Evolutionary conservation across 1,140 invertebrate genomes (phyloP), one percentile per base, ranked within the genome.

Genomic region (Nomia melanderi): DNA sequence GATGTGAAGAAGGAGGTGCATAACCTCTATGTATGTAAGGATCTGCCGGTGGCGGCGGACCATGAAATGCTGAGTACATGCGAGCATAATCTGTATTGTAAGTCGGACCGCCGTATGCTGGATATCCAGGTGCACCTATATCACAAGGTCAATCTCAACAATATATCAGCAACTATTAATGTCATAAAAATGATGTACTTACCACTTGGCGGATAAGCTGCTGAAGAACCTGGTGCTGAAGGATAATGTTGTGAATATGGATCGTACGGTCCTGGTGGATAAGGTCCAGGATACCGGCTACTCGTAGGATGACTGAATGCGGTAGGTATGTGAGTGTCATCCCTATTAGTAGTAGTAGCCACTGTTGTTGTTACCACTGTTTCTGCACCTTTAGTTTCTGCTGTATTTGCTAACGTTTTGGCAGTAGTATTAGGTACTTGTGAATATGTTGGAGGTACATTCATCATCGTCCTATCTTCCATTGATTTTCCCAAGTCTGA

Each of bases 171-270:
- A 65, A 50, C 31, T 7, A 59, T 14, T 3, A 72, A 60, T 57
- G 14, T 59, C 1, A 41, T 44, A 44, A 47, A 50, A 33, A 44
- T 69, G 36, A 63, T 54, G 14, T 53, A 29, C 85, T 78, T 60
- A 92, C 91, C 89, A 87, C 74, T 81, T 59, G 92, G 89, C 66
- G 92, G 90, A 86, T 92, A 92, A 79, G 88, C 85, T 31, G 90
- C 85, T 6, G 91, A 88, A 12, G 91, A 91, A 11, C 88, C 89
- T 7, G 91, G 90, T 29, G 88, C 87, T 3, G 88, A 88, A 56
- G 90, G 88, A 78, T 93, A 93, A 65, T 93, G 91, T 59, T 93
- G 93, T 60, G 93, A 92, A 76, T 94, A 94, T 1, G 81, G 93
- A 85, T 88, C 93, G 78, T 92, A 94, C 14, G 92, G 92, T 39